These are phyloP conservation scores for Coendou prehensilis DNA, from an alignment of 2,797 vertebrate species.

Conservation along the genomic window DNA sequence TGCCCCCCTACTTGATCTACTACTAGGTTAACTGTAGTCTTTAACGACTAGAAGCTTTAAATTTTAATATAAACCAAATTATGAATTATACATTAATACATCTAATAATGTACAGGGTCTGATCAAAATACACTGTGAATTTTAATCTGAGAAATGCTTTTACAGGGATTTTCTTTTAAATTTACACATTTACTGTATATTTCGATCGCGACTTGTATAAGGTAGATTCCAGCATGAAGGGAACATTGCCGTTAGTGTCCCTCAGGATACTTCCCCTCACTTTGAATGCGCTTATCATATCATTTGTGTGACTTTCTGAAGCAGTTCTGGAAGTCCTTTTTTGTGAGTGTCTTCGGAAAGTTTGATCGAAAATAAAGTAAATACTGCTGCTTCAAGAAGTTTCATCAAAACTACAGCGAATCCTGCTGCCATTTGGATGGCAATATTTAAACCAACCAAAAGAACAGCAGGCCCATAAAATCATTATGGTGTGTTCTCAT, in stretches of 20 bases:
- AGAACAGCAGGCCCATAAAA: background rate
- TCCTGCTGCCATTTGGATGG: background rate
- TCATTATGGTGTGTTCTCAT: background rate
- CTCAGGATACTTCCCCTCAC: background rate
- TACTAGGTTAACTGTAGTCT: background rate
- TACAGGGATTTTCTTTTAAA: background rate
- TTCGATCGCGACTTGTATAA: background rate
- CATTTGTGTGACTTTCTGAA: background rate
- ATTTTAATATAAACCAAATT: background rate
- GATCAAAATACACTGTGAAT: background rate
- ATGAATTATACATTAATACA: background rate
- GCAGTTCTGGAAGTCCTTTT: background rate
- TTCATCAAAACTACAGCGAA: background rate
- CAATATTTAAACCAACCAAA: background rate
- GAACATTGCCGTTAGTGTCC: background rate
- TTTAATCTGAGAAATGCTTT: background rate
- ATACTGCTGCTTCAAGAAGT: background rate
- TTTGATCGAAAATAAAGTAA: background rate
- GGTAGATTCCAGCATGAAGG: background rate
- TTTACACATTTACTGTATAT: background rate
- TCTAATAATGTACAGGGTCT: background rate
- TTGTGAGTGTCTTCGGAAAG: background rate
- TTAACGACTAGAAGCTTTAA: background rate
- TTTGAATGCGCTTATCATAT: background rate
- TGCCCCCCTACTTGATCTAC: background rate